phyloP scores from a whole-genome alignment of 92 coral and sea anemone species.

The Siderastrea radians region DNA sequence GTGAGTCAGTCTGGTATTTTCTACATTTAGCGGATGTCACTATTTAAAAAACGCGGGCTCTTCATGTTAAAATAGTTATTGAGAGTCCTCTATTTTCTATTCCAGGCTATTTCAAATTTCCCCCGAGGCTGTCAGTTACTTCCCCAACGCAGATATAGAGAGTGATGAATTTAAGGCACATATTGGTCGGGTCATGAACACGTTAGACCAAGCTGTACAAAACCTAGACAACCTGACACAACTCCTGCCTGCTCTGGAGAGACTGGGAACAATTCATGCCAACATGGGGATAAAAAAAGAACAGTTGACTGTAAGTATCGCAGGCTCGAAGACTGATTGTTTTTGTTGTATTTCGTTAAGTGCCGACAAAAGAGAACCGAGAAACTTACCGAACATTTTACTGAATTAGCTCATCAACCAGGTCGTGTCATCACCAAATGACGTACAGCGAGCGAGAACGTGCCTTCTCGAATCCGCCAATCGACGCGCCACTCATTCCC shows the following conservation, averaged over 20 bases:
- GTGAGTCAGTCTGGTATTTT: no score
- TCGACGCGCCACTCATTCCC: no score
- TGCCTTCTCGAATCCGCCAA: no score
- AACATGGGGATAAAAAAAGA: slow-evolving; percentile 59
- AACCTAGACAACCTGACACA: slow-evolving; percentile 60
- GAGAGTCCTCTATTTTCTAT: neutral
- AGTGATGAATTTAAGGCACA: slow-evolving; percentile 65
- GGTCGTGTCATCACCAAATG: no score
- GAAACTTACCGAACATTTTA: no score
- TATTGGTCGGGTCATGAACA: slow-evolving; percentile 67
- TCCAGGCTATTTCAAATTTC: slow-evolving; percentile 60
- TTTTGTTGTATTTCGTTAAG: no score
- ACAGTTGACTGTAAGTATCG: slow-evolving; percentile 51
- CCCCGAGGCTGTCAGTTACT: slow-evolving; percentile 60
- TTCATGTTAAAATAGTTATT: no score
- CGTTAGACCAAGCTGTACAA: slow-evolving; percentile 65
- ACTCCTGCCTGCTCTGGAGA: slow-evolving; percentile 56
- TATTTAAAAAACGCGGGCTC: no score
- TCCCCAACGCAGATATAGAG: slow-evolving; percentile 59
- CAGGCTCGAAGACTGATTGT: neutral
- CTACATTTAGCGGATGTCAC: no score
- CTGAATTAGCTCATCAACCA: no score
- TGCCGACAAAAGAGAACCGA: no score
- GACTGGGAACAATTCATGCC: slow-evolving; percentile 67
- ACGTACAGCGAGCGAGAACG: no score